Evolutionary conservation across 2,113 vertebrate genomes (phyloP).

Genomic region (Artemisiospiza belli): DNA sequence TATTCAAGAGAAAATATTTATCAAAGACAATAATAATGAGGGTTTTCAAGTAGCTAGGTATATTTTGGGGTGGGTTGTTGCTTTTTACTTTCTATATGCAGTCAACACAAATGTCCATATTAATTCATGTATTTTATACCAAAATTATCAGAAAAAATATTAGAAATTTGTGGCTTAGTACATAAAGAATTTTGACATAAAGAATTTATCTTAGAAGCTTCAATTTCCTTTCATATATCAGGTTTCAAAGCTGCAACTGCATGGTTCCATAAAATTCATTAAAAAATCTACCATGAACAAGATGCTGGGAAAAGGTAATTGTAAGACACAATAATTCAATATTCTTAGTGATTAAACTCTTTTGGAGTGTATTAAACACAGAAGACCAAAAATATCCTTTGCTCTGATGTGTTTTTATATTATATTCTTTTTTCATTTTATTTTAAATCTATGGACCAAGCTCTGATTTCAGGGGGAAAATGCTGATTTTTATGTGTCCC

Average conservation of each 20-base stretch:
- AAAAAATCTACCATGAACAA: neutral
- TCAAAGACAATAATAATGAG: neutral
- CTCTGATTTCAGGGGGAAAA: neutral
- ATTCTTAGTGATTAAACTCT: neutral
- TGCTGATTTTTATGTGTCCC: neutral
- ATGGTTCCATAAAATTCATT: neutral
- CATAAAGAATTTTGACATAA: neutral
- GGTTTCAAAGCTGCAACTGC: neutral
- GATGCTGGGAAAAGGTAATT: neutral
- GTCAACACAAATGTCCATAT: neutral
- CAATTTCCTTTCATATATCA: neutral
- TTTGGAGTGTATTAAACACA: neutral
- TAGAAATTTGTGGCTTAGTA: neutral
- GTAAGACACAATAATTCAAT: neutral
- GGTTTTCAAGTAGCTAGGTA: neutral
- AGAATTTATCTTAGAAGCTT: neutral
- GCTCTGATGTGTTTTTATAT: neutral
- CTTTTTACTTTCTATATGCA: neutral
- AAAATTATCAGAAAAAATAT: neutral
- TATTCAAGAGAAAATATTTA: neutral
- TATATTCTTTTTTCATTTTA: neutral
- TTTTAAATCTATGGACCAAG: neutral
- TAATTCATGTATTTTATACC: neutral
- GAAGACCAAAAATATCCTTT: neutral
- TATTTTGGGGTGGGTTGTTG: neutral